Evolutionary conservation across 2,888 invertebrate genomes (phyloP), one percentile per base, ranked within the genome.

Genomic region (Spisula solida): DNA sequence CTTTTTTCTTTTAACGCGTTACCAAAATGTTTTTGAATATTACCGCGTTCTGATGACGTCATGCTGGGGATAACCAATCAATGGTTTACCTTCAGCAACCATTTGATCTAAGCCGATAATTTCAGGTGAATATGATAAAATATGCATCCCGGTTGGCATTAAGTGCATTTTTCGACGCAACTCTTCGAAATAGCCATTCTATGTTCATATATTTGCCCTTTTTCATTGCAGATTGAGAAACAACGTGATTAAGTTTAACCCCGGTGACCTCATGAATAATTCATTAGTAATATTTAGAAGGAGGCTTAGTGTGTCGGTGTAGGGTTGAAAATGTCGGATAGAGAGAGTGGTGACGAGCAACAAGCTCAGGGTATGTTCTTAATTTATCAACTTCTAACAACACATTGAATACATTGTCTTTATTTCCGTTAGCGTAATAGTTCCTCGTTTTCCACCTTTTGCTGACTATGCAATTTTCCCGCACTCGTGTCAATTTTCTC

Each of bases 251-350:
- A 31, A 75, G 55, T 85, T 85, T 55, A 75, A 85, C 79, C 85
- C 87, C 90, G 80, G 56, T 92, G 93, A 95, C 94, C 94, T 94
- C 93, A 95, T 96, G 94, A 96, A 96, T 96, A 93, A 96, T 96
- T 95, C 95, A 95, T 95, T 75, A 75, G 75, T 75, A 92, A 94
- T 93, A 89, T 86, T 94, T 93, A 94, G 94, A 95, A 95, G 95
- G 95, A 95, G 95, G 95, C 95, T 95, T 92, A 86, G 90, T 85
- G 89, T 92, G 94, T 94, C 93, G 94, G 95, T 95, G 95, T 95
- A 96, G 95, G 95, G 95, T 96, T 96, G 95, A 96, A 95, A 95
- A 97, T 97, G 97, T 97, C 97, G 96, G 97, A 97, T 94, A 95
- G 96, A 91, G 96, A 96, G 95, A 96, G 96, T 95, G 96, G 96